phyloP scores from a whole-genome alignment of 2,888 invertebrate species.

The Drosophila neonasuta region DNA sequence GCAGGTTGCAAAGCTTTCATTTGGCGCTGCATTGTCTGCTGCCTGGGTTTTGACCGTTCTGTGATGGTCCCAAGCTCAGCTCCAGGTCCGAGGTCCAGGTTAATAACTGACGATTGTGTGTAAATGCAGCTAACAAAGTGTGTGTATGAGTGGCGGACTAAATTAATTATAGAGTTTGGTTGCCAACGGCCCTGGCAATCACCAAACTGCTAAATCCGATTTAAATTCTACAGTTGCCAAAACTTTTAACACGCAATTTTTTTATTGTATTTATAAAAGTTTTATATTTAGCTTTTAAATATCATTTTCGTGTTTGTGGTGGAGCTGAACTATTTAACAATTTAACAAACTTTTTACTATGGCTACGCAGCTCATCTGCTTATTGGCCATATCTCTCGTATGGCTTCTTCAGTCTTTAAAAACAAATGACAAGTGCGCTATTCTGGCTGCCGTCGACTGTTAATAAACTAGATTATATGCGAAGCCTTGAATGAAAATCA shows the following conservation, averaged over 20 bases:
- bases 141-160: slow-evolving; percentile 1
- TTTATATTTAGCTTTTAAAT: background rate
- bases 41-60: slow-evolving; percentile 15
- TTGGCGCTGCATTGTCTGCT: slow-evolving; percentile 43
- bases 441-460: slow-evolving; percentile 22
- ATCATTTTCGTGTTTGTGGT: background rate
- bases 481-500: slow-evolving; percentile 16
- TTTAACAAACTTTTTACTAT: too few relatives aligned
- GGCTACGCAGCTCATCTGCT: slow-evolving; percentile 6
- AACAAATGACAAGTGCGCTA: slow-evolving; percentile 33
- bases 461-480: slow-evolving; percentile 60
- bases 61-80: background rate
- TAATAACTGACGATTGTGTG: slow-evolving; percentile 45
- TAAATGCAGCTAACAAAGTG: slow-evolving; percentile 18
- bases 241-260: slow-evolving; percentile 1
- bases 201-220: slow-evolving; percentile 36
- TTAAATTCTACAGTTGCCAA: slow-evolving; percentile 25
- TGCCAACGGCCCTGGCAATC: slow-evolving; percentile 30
- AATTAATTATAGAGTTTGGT: slow-evolving; percentile 50
- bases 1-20: slow-evolving; percentile 39
- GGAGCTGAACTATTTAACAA: too few relatives aligned
- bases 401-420: slow-evolving; percentile 19
- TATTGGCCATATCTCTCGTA: background rate
- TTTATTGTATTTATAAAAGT: background rate
- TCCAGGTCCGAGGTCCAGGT: slow-evolving; percentile 25